Evolutionary conservation across 2,888 invertebrate genomes (phyloP).

Genomic region (Nasonovia ribisnigri): DNA sequence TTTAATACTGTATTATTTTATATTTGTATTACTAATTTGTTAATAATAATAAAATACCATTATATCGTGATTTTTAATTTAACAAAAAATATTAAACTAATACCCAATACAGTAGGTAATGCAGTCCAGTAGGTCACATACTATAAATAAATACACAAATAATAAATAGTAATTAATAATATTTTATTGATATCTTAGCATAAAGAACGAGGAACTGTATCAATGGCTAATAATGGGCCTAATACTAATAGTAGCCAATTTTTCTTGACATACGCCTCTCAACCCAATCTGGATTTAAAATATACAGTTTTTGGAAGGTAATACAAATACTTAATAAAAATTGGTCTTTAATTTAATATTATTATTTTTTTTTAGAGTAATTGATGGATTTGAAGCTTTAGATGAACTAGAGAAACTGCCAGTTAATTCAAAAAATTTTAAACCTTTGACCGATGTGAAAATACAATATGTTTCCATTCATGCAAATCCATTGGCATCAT

Average conservation of each 20-base stretch:
- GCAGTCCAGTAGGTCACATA: too few relatives aligned
- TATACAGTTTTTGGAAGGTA: constrained; percentile 98
- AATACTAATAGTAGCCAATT: constrained; percentile 99
- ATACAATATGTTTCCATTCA: constrained; percentile 95
- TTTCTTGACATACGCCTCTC: constrained; percentile 94
- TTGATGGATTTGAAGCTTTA: constrained; percentile 95
- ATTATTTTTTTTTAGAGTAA: constrained; percentile 80
- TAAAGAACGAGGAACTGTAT: constrained; percentile 87
- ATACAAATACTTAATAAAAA: constrained; percentile 68
- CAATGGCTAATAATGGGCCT: constrained; percentile 99
- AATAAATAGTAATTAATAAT: neutral
- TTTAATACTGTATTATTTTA: too few relatives aligned
- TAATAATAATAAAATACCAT: too few relatives aligned
- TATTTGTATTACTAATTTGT: too few relatives aligned
- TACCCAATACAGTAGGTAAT: too few relatives aligned
- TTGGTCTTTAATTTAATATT: constrained; percentile 10
- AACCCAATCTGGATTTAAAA: constrained; percentile 95
- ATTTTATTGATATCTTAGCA: constrained; percentile 74
- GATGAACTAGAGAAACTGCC: constrained; percentile 96
- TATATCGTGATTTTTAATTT: too few relatives aligned
- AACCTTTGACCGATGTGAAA: constrained; percentile 87
- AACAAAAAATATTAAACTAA: too few relatives aligned
- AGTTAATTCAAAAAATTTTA: constrained; percentile 93
- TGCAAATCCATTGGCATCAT: constrained; percentile 95
- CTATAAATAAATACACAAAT: neutral